These are phyloP conservation scores for Anoplophora glabripennis DNA, from an alignment of 1,140 invertebrate genomes.

Conservation along the genomic window DNA sequence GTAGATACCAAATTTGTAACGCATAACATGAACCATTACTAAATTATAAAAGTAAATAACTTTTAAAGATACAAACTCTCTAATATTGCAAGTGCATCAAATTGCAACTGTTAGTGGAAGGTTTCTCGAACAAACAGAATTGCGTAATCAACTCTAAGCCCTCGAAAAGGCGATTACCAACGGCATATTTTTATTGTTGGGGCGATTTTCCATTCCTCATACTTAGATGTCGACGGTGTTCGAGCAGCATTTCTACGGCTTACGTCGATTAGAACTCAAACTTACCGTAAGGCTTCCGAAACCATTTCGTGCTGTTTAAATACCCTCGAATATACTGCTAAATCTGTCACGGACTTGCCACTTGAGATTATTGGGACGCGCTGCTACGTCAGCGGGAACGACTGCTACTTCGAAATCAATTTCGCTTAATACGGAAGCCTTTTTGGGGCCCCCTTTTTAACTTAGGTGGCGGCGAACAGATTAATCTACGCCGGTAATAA, in stretches of 20 bases:
- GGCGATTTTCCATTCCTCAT: conserved; percentile 21
- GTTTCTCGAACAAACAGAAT: conserved; percentile 7
- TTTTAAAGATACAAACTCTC: no score
- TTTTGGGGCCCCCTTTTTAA: not conserved
- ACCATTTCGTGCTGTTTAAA: conserved; percentile 23
- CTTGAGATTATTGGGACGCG: conserved; percentile 4
- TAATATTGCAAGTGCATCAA: not conserved
- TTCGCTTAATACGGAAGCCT: conserved; percentile 4
- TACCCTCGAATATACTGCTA: not conserved
- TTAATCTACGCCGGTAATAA: no score
- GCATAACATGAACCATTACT: no score
- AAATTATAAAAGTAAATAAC: no score
- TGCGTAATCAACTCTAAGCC: conserved; percentile 15
- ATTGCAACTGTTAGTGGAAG: not conserved
- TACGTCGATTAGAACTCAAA: conserved; percentile 34
- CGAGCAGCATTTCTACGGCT: conserved; percentile 30
- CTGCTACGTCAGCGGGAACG: not conserved
- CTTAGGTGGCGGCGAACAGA: not conserved
- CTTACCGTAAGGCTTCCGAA: conserved; percentile 33
- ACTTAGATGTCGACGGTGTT: conserved; percentile 19
- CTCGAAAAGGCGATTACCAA: conserved; percentile 7
- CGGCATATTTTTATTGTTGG: conserved; percentile 32
- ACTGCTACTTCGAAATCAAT: conserved; percentile 2
- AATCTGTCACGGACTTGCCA: conserved; percentile 9
- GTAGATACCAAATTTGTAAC: no score